phyloP scores from a whole-genome alignment of 2,113 vertebrate genomes.

The Perca schrenkii region DNA sequence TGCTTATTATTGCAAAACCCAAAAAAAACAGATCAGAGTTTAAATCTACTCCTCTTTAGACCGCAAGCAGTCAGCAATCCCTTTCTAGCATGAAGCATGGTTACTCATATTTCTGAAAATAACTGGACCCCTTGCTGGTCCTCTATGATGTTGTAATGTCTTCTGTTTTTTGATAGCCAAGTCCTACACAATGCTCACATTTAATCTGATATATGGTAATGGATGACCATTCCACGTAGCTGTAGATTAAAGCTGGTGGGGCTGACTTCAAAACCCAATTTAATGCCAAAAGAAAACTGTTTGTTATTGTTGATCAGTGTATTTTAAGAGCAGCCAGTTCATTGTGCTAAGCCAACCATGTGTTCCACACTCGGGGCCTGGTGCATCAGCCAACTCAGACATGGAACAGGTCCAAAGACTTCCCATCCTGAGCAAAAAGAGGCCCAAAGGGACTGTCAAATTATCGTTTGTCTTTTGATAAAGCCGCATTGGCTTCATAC shows the following conservation, averaged over 20 bases:
- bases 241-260: conserved; percentile 6
- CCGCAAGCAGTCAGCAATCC: conserved; percentile 21
- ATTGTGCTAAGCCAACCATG: conserved; percentile 51
- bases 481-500: conserved; percentile 22
- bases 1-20: conserved; percentile 68
- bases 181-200: conserved; percentile 13
- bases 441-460: conserved; percentile 47
- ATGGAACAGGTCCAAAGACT: conserved; percentile 51
- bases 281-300: conserved; percentile 36
- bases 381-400: conserved; percentile 52
- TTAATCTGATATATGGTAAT: conserved; percentile 34
- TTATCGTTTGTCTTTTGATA: conserved; percentile 59
- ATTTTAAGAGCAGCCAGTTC: conserved; percentile 46
- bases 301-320: conserved; percentile 59
- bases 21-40: conserved; percentile 71
- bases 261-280: conserved; percentile 21
- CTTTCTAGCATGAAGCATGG: conserved; percentile 17
- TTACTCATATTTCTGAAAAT: conserved; percentile 48
- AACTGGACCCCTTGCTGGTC: conserved; percentile 25
- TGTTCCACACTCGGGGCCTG: conserved; percentile 46
- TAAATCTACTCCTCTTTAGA: conserved; percentile 31
- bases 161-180: conserved; percentile 13
- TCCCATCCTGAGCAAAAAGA: conserved; percentile 35
- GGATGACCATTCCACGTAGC: neutral
- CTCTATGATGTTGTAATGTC: conserved; percentile 8